Evolutionary conservation across 1,140 invertebrate genomes (phyloP).

Genomic region (Brachionus sp.): DNA sequence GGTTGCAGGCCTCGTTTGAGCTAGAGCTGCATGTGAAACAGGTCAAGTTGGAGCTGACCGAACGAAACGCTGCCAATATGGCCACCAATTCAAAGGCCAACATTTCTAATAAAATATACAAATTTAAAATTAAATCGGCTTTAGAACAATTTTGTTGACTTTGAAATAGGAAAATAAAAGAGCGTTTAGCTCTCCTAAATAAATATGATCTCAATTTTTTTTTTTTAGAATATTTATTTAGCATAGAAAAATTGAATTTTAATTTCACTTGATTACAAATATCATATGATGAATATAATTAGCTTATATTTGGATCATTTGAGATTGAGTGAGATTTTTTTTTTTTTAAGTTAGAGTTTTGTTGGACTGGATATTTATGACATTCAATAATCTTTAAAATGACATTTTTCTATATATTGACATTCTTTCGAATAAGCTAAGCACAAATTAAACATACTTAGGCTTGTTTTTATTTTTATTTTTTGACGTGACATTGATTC

Average conservation of each 20-base stretch:
- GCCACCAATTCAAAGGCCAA: neutral
- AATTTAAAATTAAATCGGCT: neutral
- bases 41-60: neutral
- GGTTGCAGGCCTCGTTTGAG: constrained; percentile 15
- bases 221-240: neutral
- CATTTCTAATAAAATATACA: neutral
- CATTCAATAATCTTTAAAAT: neutral
- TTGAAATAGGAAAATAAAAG: neutral
- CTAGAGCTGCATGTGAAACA: constrained; percentile 4
- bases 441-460: neutral
- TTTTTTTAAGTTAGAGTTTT: too few relatives aligned
- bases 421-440: neutral
- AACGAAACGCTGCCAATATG: neutral
- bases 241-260: constrained; percentile 1
- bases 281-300: constrained; percentile 30
- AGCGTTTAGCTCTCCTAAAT: neutral
- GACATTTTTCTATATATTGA: neutral
- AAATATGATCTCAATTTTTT: constrained; percentile 9
- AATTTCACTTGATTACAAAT: constrained; percentile 16
- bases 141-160: neutral
- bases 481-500: neutral
- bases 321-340: neutral
- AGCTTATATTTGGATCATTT: constrained; percentile 35
- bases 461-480: neutral
- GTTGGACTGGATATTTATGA: neutral